phyloP scores from a whole-genome alignment of 2,797 vertebrate species.

The Sebastes baramenuke region DNA sequence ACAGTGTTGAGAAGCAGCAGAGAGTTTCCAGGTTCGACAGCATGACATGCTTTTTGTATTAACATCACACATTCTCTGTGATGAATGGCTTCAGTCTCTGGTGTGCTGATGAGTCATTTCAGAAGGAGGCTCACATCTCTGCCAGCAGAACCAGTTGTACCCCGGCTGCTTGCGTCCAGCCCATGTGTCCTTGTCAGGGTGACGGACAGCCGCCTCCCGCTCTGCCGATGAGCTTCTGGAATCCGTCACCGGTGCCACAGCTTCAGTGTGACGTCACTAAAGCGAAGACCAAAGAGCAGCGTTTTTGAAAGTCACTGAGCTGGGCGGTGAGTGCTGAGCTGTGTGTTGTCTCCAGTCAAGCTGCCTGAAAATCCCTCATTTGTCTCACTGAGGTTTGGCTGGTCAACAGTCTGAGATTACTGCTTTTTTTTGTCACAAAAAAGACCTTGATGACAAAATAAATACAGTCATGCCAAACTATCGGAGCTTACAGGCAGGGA shows the following conservation, averaged over 20 bases:
- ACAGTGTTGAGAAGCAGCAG: not conserved
- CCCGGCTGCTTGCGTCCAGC: not conserved
- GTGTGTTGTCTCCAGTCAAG: slow-evolving; percentile 14
- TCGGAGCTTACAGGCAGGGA: slow-evolving; percentile 21
- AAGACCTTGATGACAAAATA: slow-evolving; percentile 44
- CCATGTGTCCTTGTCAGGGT: slow-evolving; percentile 36
- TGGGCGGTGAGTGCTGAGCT: not conserved
- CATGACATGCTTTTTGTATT: not conserved
- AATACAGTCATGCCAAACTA: slow-evolving; percentile 50
- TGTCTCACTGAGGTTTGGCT: slow-evolving; percentile 22
- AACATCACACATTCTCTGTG: slow-evolving; percentile 10
- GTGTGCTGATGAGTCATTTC: slow-evolving; percentile 68
- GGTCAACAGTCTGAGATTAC: slow-evolving; percentile 26
- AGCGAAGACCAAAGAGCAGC: slow-evolving; percentile 1
- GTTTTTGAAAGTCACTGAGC: slow-evolving; percentile 1
- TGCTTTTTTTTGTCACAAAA: slow-evolving; percentile 40
- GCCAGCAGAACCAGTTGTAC: slow-evolving; percentile 6
- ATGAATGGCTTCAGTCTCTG: slow-evolving; percentile 64
- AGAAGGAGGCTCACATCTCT: slow-evolving; percentile 15
- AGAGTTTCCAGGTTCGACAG: not conserved
- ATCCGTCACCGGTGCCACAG: not conserved
- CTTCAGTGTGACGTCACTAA: not conserved
- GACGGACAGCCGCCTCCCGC: slow-evolving; percentile 27
- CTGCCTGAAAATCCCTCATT: slow-evolving; percentile 20
- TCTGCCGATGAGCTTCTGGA: slow-evolving; percentile 22